Conservation (phyloP, 2,113 vertebrate genomes). For the Tachuris rubrigastra region DNA sequence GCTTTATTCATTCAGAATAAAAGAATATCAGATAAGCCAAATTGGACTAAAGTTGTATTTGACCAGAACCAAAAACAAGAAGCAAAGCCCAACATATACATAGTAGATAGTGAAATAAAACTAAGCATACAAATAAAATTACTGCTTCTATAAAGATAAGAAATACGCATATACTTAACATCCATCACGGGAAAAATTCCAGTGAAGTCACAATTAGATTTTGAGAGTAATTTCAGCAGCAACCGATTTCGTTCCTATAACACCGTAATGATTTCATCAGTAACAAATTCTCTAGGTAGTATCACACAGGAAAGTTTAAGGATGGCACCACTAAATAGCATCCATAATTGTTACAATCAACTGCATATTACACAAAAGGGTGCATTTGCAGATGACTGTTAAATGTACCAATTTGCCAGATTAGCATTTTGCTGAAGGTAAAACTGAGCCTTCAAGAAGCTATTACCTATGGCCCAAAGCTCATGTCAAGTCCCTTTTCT, state of each 20-base stretch:
- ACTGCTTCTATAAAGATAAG: not conserved
- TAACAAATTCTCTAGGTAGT: slow-evolving; percentile 35
- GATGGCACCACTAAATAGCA: slow-evolving; percentile 32
- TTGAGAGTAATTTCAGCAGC: slow-evolving; percentile 29
- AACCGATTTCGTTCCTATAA: slow-evolving; percentile 45
- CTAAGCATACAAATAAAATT: slow-evolving; percentile 10
- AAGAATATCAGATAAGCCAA: not conserved
- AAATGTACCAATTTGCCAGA: slow-evolving; percentile 17
- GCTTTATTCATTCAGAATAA: not conserved
- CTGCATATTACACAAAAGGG: slow-evolving; percentile 14
- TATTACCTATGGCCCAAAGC: slow-evolving; percentile 40
- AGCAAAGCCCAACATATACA: not conserved
- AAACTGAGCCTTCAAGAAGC: slow-evolving; percentile 25
- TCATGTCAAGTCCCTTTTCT: not conserved
- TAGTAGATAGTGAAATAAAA: not conserved
- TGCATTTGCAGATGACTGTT: slow-evolving; percentile 11
- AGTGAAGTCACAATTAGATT: slow-evolving; percentile 26
- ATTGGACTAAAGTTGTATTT: not conserved
- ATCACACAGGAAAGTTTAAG: slow-evolving; percentile 28
- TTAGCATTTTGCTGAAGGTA: slow-evolving; percentile 46
- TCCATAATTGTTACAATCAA: slow-evolving; percentile 38
- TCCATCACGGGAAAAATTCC: slow-evolving; percentile 26
- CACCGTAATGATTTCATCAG: slow-evolving; percentile 44
- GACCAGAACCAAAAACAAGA: not conserved
- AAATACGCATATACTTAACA: not conserved